Evolutionary conservation across 2,113 vertebrate species (phyloP).

Genomic region (zebrafish (Danio rerio)): GRCz12tu NC_133178.1:8533501-8534000

Average conservation of each 20-base stretch:
- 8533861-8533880: background rate
- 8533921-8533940: conserved; percentile 35
- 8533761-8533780: conserved; percentile 54
- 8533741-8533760: conserved; percentile 36
- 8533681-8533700: background rate
- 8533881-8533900: conserved; percentile 22
- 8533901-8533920: conserved; percentile 61
- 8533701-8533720: background rate
- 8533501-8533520: background rate
- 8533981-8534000: conserved; percentile 27
- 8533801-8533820: conserved; percentile 55
- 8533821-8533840: conserved; percentile 59
- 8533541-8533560: background rate
- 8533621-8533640: background rate
- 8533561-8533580: background rate
- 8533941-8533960: conserved; percentile 32
- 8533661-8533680: background rate
- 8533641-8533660: background rate
- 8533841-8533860: conserved; percentile 19
- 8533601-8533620: background rate
- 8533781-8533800: conserved; percentile 61
- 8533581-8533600: conserved; percentile 6
- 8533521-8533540: background rate
- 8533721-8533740: conserved; percentile 22
- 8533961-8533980: conserved; percentile 36